Evolutionary conservation across 1,140 invertebrate genomes (phyloP).

Genomic region (Araneus ventricosus): DNA sequence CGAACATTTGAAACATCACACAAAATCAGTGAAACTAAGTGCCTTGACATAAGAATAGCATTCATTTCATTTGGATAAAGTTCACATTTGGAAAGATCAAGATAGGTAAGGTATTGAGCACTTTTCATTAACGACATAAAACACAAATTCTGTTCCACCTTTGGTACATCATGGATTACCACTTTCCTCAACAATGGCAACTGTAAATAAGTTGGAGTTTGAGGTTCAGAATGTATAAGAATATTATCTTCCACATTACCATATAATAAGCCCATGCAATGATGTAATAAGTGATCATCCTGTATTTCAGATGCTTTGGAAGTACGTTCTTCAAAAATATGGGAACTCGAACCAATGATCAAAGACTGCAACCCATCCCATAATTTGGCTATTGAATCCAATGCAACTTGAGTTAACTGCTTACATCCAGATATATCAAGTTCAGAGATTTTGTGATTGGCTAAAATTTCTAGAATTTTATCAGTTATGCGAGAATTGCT

Average conservation of each 20-base stretch:
- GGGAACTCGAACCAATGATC: background rate
- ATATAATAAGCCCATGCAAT: conserved; percentile 77
- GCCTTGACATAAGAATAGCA: conserved; percentile 82
- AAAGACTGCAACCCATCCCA: background rate
- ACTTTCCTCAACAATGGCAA: conserved; percentile 60
- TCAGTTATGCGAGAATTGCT: conserved; percentile 85
- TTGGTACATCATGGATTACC: conserved; percentile 38
- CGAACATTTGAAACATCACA: conserved; percentile 85
- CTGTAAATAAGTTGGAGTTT: background rate
- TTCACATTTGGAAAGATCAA: conserved; percentile 89
- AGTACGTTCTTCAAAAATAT: conserved; percentile 21
- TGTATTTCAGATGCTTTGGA: conserved; percentile 83
- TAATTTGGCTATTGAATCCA: conserved; percentile 40
- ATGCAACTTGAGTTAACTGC: conserved; percentile 82
- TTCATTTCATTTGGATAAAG: conserved; percentile 78
- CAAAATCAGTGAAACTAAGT: conserved; percentile 87
- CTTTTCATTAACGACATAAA: conserved; percentile 83
- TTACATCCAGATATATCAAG: conserved; percentile 88
- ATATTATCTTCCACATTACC: background rate
- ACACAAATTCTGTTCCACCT: conserved; percentile 80
- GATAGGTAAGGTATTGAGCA: conserved; percentile 85
- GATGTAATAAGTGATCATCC: conserved; percentile 84
- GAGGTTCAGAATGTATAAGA: background rate
- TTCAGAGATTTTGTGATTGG: conserved; percentile 86
- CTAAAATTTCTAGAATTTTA: conserved; percentile 85